These are phyloP conservation scores for Halocynthia aurantium DNA, from an alignment of 23 tunicate species.

Conservation along the genomic window DNA sequence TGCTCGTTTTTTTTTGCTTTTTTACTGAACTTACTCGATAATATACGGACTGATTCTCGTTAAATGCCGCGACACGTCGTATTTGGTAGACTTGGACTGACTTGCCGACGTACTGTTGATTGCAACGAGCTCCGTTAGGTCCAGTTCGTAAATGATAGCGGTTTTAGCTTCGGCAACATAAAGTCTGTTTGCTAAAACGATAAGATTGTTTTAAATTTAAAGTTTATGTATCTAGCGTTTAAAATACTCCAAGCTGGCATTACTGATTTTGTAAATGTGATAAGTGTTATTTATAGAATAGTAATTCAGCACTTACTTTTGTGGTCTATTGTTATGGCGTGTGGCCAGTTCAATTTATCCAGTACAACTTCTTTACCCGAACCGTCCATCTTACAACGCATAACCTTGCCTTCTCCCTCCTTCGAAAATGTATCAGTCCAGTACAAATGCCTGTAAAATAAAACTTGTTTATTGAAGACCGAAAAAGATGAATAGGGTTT, in stretches of 20 bases:
- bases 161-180: conserved; percentile 47
- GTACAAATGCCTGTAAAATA: conserved; percentile 50
- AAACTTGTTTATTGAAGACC: no score
- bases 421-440: conserved; percentile 63
- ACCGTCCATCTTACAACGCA: conserved; percentile 81
- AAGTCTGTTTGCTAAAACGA: conserved; percentile 29
- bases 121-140: conserved; percentile 13
- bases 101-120: conserved; percentile 31
- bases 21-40: conserved; percentile 40
- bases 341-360: conserved; percentile 61
- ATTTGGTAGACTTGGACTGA: conserved; percentile 25
- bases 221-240: background rate
- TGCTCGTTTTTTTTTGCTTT: no score
- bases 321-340: conserved; percentile 56
- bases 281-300: background rate
- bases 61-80: conserved; percentile 33
- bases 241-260: background rate
- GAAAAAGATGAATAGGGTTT: no score
- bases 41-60: conserved; percentile 27
- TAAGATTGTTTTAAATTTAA: background rate
- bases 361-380: conserved; percentile 51
- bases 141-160: conserved; percentile 42
- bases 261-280: no score
- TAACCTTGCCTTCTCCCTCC: conserved; percentile 50
- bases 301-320: conserved; percentile 10